Base-by-base conservation (phyloP, 2,888 invertebrate genomes). In the Drosophila helvetica region DNA sequence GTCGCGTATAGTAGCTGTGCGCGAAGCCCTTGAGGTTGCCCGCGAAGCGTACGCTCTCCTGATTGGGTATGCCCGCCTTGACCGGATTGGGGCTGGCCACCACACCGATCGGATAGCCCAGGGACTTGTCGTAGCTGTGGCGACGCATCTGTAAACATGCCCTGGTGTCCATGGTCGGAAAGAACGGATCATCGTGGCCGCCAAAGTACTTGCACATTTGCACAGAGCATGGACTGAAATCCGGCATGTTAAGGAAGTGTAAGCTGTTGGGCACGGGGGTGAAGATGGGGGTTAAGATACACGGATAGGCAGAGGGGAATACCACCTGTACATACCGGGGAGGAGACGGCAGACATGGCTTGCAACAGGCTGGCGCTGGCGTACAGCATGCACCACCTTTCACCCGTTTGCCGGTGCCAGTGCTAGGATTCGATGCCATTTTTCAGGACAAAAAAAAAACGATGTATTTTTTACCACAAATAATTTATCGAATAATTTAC, bases 21-120 rank as follows among this genome's bases (percentile, higher is more conserved):
- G 90, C 90, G 67, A 91, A 91, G 3, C 86, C 91, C 45, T 90
- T 82, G 3, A 92, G 60, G 51, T 81, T 77, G 0, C 83, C 84
- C 0, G 89, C 90, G 53, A 73, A 92, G 0, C 84, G 86, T 52
- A 86, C 74, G 0, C 84, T 61, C 9, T 78, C 66, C 19, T 75
- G 27, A 48, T 87, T 81, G 3, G 69, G 33, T 2, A 53, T 6
- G 0, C 73, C 77, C 1, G 53, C 43, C 27, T 79, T 88, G 8
- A 78, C 71, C 3, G 65, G 27, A 8, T 33, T 3, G 72, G 42
- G 72, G 0, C 88, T 88, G 18, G 66, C 66, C 0, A 84, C 71
- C 3, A 89, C 52, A 0, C 91, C 91, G 12, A 91, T 63, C 0
- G 91, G 90, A 48, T 60, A 54, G 3, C 85, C 85, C 47, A 86